Base-by-base conservation (phyloP, 37 sponge, comb jelly and placozoan genomes). In the Axinella damicornis region DNA sequence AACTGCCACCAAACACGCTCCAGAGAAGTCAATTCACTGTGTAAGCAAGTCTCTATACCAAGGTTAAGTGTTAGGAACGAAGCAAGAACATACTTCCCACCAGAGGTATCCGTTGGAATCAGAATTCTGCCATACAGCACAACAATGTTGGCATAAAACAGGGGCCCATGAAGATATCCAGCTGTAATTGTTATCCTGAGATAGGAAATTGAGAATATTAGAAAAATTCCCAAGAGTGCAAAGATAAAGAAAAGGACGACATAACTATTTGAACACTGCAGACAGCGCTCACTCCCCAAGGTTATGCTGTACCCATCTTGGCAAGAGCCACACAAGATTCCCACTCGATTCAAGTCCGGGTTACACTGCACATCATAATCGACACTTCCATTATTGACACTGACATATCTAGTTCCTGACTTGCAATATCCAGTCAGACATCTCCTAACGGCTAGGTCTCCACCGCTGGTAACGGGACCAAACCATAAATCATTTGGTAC, bases 21-120 rank as follows among this genome's bases (percentile, higher is more conserved):
- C 15, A 83, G 22, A 1, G 76, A n/a, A 16, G 67, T 34, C 84
- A 83, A 74, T 2, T 36, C 68, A 52, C 62, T 30, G 39, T 65
- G 52, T 53, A 83, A 74, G 56, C 84, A 83, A 25, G 84, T 63
- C 76, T 83, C 84, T 9, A 83, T 74, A 15, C 84, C 87, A 53
- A 34, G 74, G 36, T 73, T 74, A 18, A 83, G 56, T 13, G 62
- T 83, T 15, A 67, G 53, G 21, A 53, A 74, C 12, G 73, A 58
- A 22, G 40, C 67, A 16, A 74, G 67, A 62, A 41, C 1, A 20
- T 28, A n/a, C 0, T 58, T 22, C 24, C 46, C 28, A 52, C 13
- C 5, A 13, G 12, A 0, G 19, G 33, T 1, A 15, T 1, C 5
- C 5, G 18, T 25, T 2, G 75, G 75, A 25, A 39, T 18, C 53